Percentiles rank a stretch among this genome's conserved stretches.
phyloP scores from a whole-genome alignment of 2,888 invertebrate species.

The Pimpla rufipes region DNA sequence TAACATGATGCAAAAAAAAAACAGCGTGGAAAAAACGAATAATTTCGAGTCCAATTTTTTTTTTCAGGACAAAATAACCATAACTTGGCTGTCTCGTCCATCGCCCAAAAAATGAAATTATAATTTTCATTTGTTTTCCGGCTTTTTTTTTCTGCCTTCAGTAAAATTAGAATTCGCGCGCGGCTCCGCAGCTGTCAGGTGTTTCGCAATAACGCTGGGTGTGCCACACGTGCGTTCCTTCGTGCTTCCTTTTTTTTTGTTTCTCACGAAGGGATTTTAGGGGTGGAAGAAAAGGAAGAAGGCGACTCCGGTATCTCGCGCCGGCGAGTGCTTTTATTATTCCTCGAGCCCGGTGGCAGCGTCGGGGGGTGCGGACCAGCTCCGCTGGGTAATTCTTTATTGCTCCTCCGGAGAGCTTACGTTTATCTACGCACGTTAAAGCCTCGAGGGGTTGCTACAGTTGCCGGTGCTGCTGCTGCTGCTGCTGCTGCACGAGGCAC shows the following conservation, averaged over 20 bases:
- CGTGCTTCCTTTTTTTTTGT: background rate
- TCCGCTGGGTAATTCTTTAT: slow-evolving; percentile 60
- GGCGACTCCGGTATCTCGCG: slow-evolving; percentile 3
- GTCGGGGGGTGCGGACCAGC: slow-evolving; percentile 27
- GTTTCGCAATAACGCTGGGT: slow-evolving; percentile 24
- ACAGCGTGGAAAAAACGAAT: background rate
- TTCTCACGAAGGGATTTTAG: slow-evolving; percentile 33
- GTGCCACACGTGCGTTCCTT: background rate
- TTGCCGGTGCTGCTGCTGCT: slow-evolving; percentile 25
- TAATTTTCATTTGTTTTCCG: background rate
- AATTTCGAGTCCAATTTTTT: background rate
- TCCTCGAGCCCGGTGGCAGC: slow-evolving; percentile 14
- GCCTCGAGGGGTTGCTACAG: slow-evolving; percentile 44
- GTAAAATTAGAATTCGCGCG: slow-evolving; percentile 12
- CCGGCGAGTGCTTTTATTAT: slow-evolving; percentile 44
- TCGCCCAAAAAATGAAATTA: background rate
- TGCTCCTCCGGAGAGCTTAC: slow-evolving; percentile 58
- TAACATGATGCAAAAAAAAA: background rate
- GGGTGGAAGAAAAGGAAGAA: slow-evolving; percentile 1
- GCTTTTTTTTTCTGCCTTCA: background rate
- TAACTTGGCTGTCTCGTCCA: background rate
- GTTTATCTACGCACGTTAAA: slow-evolving; percentile 68
- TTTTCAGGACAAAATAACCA: background rate
- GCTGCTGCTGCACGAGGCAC: slow-evolving; percentile 5
- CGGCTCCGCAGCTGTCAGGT: slow-evolving; percentile 6